A percentile compares a stretch with the other conserved stretches of the same genome.
These are phyloP conservation scores for Listronotus bonariensis DNA, from an alignment of 1,140 invertebrate genomes.

Conservation along the genomic window DNA sequence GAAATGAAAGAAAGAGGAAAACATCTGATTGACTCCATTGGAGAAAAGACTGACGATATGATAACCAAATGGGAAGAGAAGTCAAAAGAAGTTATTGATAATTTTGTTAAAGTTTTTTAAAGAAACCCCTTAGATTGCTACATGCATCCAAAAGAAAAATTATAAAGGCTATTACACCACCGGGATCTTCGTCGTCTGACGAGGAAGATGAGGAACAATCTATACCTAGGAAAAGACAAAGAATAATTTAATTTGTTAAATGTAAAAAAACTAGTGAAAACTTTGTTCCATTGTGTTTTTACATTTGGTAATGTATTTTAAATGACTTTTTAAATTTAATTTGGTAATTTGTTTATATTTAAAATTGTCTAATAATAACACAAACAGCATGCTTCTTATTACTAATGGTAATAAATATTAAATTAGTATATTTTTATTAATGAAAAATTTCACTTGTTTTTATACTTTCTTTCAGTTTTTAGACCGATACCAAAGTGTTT, in stretches of 20 bases:
- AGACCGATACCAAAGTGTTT: too few species aligned
- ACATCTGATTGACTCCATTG: slow-evolving; percentile 82
- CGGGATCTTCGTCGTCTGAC: slow-evolving; percentile 66
- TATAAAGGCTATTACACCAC: slow-evolving; percentile 85
- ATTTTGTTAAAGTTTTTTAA: slow-evolving; percentile 88
- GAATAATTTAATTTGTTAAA: slow-evolving; percentile 14
- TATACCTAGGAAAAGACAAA: slow-evolving; percentile 34
- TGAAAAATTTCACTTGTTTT: too few species aligned
- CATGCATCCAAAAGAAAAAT: slow-evolving; percentile 84
- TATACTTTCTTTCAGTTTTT: too few species aligned
- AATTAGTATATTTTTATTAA: too few species aligned
- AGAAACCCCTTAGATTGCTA: slow-evolving; percentile 80
- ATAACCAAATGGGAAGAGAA: slow-evolving; percentile 96
- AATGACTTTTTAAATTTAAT: too few species aligned
- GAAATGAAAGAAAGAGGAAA: slow-evolving; percentile 90
- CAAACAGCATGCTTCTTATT: too few species aligned
- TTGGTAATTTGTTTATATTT: too few species aligned
- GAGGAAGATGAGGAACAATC: slow-evolving; percentile 27
- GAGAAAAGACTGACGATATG: slow-evolving; percentile 85
- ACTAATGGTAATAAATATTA: too few species aligned
- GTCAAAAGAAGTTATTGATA: slow-evolving; percentile 91
- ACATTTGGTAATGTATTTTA: too few species aligned
- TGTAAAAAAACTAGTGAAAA: not conserved
- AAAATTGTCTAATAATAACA: too few species aligned
- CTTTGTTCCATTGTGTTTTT: too few species aligned